These are phyloP conservation scores for Pyrrhia umbra DNA, from an alignment of 2,888 invertebrate genomes.

Conservation along the genomic window DNA sequence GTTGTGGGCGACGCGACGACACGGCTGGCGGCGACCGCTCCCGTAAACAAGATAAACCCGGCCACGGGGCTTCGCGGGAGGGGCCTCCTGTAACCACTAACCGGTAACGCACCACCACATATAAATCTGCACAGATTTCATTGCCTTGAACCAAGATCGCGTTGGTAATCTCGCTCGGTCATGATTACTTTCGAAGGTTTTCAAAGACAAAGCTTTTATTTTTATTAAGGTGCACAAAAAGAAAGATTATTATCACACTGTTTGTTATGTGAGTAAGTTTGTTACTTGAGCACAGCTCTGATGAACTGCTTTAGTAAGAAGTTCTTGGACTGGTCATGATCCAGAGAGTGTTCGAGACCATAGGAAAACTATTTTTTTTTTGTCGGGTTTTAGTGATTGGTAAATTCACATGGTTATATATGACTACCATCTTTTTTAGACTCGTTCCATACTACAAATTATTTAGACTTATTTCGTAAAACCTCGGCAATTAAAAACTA, in stretches of 20 bases:
- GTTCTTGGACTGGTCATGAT: too few species aligned
- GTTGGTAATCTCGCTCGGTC: conserved; percentile 65
- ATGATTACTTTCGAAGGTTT: conserved; percentile 64
- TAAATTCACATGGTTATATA: too few species aligned
- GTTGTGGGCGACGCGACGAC: conserved; percentile 68
- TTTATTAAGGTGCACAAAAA: not conserved
- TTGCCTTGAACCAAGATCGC: conserved; percentile 74
- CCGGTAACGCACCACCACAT: conserved; percentile 71
- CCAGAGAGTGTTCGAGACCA: too few species aligned
- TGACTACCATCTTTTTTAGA: too few species aligned
- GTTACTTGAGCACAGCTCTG: too few species aligned
- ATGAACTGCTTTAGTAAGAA: too few species aligned
- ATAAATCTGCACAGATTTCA: conserved; percentile 82
- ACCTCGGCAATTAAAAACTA: not conserved
- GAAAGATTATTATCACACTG: too few species aligned
- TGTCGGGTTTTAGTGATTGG: too few species aligned
- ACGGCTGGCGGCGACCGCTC: conserved; percentile 64
- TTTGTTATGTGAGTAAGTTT: too few species aligned
- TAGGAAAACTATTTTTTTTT: too few species aligned
- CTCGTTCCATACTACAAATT: too few species aligned
- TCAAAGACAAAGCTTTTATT: conserved; percentile 46
- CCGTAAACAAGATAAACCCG: conserved; percentile 83
- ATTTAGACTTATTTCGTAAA: not conserved
- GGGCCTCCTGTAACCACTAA: conserved; percentile 42
- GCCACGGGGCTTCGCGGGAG: conserved; percentile 42